Conservation (phyloP, 2,113 vertebrate species). For the Rhabdornis inornatus region DNA sequence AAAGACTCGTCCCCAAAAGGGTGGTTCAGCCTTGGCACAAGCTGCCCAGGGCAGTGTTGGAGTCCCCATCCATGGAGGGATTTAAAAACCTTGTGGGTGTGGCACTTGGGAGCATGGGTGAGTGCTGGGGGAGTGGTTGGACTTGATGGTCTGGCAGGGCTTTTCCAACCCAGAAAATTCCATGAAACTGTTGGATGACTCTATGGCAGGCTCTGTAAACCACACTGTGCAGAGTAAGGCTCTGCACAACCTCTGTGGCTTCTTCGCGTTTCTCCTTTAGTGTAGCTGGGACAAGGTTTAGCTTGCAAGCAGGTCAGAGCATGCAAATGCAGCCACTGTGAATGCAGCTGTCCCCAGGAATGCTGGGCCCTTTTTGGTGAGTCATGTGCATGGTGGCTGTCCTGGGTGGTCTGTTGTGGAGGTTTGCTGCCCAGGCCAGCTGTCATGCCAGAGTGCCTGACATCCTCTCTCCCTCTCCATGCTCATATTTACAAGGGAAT, state of each 20-base stretch:
- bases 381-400: background rate
- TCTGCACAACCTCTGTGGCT: background rate
- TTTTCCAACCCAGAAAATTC: background rate
- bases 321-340: background rate
- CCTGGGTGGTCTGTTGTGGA: background rate
- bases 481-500: constrained; percentile 71
- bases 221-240: background rate
- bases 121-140: background rate
- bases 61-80: background rate
- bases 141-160: rapidly evolving
- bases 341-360: background rate
- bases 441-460: constrained; percentile 35
- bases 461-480: constrained; percentile 16
- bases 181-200: background rate
- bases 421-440: background rate
- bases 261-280: background rate
- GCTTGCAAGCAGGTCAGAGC: background rate
- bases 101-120: background rate
- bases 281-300: background rate
- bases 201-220: background rate
- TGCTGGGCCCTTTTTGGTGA: background rate
- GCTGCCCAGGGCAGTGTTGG: background rate
- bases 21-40: background rate
- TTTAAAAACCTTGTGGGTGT: background rate
- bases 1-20: background rate